These are phyloP conservation scores for Chaunax sp. DNA, from an alignment of 2,797 vertebrate genomes.

Conservation along the genomic window DNA sequence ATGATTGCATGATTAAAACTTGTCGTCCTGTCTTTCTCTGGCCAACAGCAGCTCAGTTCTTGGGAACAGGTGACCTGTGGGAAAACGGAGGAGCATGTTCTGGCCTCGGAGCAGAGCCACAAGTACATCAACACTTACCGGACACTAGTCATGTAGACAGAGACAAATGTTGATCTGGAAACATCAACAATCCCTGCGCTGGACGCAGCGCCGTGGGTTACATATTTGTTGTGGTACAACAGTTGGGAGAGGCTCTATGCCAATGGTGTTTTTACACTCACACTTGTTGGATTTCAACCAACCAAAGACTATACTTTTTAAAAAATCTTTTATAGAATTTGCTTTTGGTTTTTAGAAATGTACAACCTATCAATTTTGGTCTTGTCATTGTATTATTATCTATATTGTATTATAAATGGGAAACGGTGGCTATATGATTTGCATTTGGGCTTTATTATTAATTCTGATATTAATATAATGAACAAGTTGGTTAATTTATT, in stretches of 20 bases:
- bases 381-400: slow-evolving; percentile 67
- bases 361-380: slow-evolving; percentile 74
- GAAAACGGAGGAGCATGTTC: slow-evolving; percentile 91
- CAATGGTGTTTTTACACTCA: slow-evolving; percentile 86
- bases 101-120: slow-evolving; percentile 88
- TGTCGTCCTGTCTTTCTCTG: background rate
- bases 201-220: slow-evolving; percentile 71
- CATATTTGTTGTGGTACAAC: slow-evolving; percentile 96
- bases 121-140: slow-evolving; percentile 93
- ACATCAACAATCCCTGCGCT: slow-evolving; percentile 71
- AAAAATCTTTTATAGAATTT: slow-evolving; percentile 58
- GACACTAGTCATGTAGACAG: slow-evolving; percentile 94
- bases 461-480: slow-evolving; percentile 90
- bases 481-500: slow-evolving; percentile 90
- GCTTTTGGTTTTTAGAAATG: slow-evolving; percentile 74
- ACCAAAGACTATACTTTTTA: slow-evolving; percentile 85
- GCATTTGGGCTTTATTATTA: slow-evolving; percentile 82
- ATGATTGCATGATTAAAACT: background rate
- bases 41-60: slow-evolving; percentile 84
- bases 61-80: slow-evolving; percentile 94
- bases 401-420: slow-evolving; percentile 84
- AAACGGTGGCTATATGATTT: slow-evolving; percentile 80
- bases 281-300: slow-evolving; percentile 90
- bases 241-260: slow-evolving; percentile 94
- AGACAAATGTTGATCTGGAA: slow-evolving; percentile 65